phyloP scores from a whole-genome alignment of 2,797 vertebrate genomes.

The Tenualosa thibaudeaui region DNA sequence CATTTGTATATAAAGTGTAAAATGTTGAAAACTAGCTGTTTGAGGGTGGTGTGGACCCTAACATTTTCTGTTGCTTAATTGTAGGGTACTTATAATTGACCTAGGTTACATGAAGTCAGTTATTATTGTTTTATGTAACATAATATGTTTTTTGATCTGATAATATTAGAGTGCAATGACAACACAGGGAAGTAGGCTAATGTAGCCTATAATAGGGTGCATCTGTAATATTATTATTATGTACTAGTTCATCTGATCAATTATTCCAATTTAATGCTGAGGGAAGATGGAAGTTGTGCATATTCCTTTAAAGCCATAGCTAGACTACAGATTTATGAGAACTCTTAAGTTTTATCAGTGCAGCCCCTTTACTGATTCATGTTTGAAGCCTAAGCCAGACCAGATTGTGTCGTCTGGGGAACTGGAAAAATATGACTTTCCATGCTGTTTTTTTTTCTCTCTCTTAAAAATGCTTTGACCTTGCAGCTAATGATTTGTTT shows the following conservation, averaged over 20 bases:
- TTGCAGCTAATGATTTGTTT: constrained; percentile 19
- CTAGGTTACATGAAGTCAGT: neutral
- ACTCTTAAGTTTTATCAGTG: neutral
- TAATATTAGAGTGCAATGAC: neutral
- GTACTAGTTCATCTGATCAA: neutral
- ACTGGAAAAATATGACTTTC: constrained; percentile 1
- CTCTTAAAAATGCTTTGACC: neutral
- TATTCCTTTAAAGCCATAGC: neutral
- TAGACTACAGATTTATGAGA: neutral
- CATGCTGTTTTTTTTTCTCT: neutral
- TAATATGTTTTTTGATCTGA: neutral
- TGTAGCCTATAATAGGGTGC: neutral
- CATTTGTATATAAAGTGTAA: neutral
- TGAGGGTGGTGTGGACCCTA: neutral
- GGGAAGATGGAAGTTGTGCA: neutral
- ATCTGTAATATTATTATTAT: neutral
- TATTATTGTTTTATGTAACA: neutral
- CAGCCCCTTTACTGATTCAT: neutral
- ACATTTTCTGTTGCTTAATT: neutral
- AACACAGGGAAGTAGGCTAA: no score
- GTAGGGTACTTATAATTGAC: neutral
- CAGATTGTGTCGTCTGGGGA: neutral
- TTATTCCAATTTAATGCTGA: neutral
- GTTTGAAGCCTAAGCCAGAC: neutral
- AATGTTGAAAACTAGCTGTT: neutral